phyloP scores from a whole-genome alignment of 2,888 invertebrate species.

The Xiphydria camelus region DNA sequence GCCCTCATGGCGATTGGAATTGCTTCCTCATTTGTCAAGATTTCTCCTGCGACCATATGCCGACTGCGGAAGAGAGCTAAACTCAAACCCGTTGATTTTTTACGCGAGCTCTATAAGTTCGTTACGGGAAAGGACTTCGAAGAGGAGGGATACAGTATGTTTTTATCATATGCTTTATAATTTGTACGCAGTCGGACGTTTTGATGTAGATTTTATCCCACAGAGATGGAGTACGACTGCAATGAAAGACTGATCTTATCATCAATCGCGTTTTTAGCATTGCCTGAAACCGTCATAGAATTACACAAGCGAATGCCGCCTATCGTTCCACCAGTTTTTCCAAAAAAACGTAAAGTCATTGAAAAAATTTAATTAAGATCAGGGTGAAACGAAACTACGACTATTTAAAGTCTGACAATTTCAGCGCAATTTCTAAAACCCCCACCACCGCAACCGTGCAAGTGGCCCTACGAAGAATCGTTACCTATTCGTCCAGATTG shows the following conservation, averaged over 20 bases:
- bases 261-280: conserved; percentile 47
- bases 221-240: conserved; percentile 44
- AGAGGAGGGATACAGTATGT: conserved; percentile 43
- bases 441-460: conserved; percentile 14
- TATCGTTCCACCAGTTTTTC: conserved; percentile 25
- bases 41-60: conserved; percentile 35
- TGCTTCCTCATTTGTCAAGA: conserved; percentile 37
- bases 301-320: conserved; percentile 42
- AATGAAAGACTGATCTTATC: conserved; percentile 49
- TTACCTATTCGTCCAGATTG: conserved; percentile 29
- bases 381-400: not conserved
- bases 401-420: conserved; percentile 6
- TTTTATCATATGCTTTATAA: not conserved
- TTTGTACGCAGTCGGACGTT: not conserved
- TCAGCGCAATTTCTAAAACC: conserved; percentile 31
- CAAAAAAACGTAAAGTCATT: conserved; percentile 49
- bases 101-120: conserved; percentile 44
- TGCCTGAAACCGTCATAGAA: conserved; percentile 44
- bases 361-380: too few relatives aligned
- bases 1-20: conserved; percentile 42
- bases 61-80: conserved; percentile 31
- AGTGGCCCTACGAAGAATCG: conserved; percentile 39
- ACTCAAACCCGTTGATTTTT: conserved; percentile 39
- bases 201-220: conserved; percentile 13
- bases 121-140: conserved; percentile 46